Conservation (phyloP, 2,797 vertebrate genomes). For the Tokudaia tokunoshimensis region DNA sequence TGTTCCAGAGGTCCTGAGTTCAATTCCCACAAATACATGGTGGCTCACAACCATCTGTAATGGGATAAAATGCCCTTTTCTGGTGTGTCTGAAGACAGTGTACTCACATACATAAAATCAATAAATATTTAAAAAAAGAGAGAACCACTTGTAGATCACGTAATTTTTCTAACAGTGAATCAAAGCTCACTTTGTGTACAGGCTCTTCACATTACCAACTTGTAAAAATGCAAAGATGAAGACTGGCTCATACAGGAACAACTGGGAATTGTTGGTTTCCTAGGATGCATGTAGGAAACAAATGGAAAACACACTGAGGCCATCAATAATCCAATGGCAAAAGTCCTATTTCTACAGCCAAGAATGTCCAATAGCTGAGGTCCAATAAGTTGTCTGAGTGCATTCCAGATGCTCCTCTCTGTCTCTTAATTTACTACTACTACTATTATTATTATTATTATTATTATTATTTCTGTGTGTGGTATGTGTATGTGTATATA, state of each 20-base stretch:
- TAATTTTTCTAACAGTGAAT: conserved; percentile 50
- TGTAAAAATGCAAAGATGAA: conserved; percentile 55
- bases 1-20: no score
- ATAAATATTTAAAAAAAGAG: neutral
- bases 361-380: conserved; percentile 53
- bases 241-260: conserved; percentile 33
- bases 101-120: no score
- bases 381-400: conserved; percentile 36
- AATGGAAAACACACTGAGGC: conserved; percentile 55
- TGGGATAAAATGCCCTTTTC: no score
- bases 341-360: conserved; percentile 45
- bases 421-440: neutral
- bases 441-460: neutral
- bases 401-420: conserved; percentile 5
- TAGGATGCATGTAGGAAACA: conserved; percentile 72
- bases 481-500: neutral
- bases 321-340: conserved; percentile 61
- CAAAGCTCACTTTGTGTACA: conserved; percentile 10
- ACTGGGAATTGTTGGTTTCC: conserved; percentile 63
- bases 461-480: neutral
- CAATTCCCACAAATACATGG: no score
- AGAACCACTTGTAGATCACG: neutral
- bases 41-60: no score
- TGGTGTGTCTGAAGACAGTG: no score
- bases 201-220: neutral